Evolutionary conservation across 1,140 invertebrate genomes (phyloP).

Genomic region (Aplysia californica): DNA sequence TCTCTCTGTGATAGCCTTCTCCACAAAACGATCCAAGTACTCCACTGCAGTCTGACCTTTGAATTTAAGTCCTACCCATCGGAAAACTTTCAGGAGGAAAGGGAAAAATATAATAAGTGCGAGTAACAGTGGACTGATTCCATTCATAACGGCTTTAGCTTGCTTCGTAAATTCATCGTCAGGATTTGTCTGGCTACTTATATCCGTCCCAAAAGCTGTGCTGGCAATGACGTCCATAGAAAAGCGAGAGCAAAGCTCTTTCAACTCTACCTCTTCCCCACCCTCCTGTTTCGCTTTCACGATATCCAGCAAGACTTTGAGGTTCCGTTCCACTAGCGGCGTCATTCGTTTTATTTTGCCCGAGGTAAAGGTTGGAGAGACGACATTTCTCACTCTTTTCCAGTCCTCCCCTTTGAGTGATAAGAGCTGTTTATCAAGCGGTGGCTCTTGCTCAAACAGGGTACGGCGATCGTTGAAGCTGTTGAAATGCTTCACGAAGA

Average conservation of each 20-base stretch:
- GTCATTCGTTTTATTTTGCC: slow-evolving; percentile 69
- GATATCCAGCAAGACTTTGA: background rate
- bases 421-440: slow-evolving; percentile 1
- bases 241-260: background rate
- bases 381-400: slow-evolving; percentile 70
- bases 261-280: slow-evolving; percentile 21
- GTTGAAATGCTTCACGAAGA: slow-evolving; percentile 15
- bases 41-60: background rate
- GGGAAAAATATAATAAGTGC: slow-evolving; percentile 5
- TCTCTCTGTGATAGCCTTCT: background rate
- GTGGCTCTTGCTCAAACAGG: background rate
- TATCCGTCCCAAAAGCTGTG: background rate
- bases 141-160: slow-evolving; percentile 39
- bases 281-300: background rate
- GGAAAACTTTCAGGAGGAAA: background rate
- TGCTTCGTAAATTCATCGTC: slow-evolving; percentile 54
- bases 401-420: slow-evolving; percentile 55
- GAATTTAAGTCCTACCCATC: background rate
- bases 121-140: slow-evolving; percentile 32
- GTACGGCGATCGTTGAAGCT: slow-evolving; percentile 3
- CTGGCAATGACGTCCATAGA: background rate
- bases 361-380: slow-evolving; percentile 72
- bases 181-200: slow-evolving; percentile 69
- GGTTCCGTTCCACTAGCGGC: slow-evolving; percentile 4
- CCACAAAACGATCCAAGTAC: background rate